phyloP scores from a whole-genome alignment of 2,888 invertebrate species.

The Augiades crinisus region DNA sequence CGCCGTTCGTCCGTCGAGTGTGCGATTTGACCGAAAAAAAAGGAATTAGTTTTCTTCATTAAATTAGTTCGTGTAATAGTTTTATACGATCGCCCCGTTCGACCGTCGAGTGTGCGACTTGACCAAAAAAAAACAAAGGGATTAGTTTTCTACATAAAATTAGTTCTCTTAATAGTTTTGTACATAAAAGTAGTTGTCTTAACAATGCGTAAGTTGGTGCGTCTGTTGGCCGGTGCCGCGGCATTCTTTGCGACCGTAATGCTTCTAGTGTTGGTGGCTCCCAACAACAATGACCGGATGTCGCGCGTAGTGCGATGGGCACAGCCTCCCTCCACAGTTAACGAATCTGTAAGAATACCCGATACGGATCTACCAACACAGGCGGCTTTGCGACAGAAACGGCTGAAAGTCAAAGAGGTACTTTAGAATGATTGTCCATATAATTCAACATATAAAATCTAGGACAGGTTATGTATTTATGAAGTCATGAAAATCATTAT shows the following conservation, averaged over 20 bases:
- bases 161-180: neutral
- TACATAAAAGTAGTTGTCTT: neutral
- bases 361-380: neutral
- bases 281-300: conserved; percentile 31
- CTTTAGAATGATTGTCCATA: no score
- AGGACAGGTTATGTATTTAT: no score
- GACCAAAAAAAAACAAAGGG: neutral
- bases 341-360: no score
- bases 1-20: no score
- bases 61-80: no score
- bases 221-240: conserved; percentile 41
- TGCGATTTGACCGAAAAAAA: no score
- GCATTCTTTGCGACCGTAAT: conserved; percentile 41
- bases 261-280: conserved; percentile 41
- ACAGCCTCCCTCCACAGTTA: neutral
- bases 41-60: no score
- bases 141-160: neutral
- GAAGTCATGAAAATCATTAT: no score
- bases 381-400: neutral
- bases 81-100: no score
- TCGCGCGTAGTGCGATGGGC: conserved; percentile 28
- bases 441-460: no score
- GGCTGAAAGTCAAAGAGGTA: conserved; percentile 10
- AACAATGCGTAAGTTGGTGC: conserved; percentile 48
- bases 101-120: no score